Base-by-base conservation (phyloP, 2,113 vertebrate genomes). In the Indicator maculatus region DNA sequence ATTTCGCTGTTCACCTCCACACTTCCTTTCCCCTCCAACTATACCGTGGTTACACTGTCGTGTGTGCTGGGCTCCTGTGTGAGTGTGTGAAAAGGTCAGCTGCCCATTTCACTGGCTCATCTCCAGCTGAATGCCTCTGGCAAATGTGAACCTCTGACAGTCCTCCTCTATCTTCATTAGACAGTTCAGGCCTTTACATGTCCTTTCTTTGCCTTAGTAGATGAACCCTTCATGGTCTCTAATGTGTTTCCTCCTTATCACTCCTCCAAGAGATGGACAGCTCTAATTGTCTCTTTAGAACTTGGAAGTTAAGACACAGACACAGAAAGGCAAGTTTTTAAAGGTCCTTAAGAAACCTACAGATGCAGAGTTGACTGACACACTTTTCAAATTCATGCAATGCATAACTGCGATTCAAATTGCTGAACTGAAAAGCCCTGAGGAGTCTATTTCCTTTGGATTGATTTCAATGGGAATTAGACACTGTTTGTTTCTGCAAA, bases 401-500 rank as follows among this genome's bases (percentile, higher is more conserved):
- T 20, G 33, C 44, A 20, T 64, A 92, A 77, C 76, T 65, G 64
- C 80, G 81, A 74, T 64, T 83, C 64, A 90, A 67, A 92, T 55
- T 15, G 38, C 73, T 86, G 76, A 88, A 83, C 5, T 83, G 90
- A 83, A 94, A 88, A 92, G 72, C 69, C 60, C 72, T 14, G 6
- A 89, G 78, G 69, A 93, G 65, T 67, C 69, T 74, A 20, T 89
- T 94, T 83, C 75, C 60, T 91, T 92, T 65, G 78, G 80, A 92
- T 72, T 90, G 28, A 86, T 96, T 95, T 94, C 56, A 71, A 18
- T 18, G 44, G 61, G 76, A 92, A 94, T 92, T 86, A 94, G 93
- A 83, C 65, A 71, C 66, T 73, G 44, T 94, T 95, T 96, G 83
- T 88, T 94, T 91, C 88, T 88, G 19, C 83, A 94, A 93, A 86